Evolutionary conservation across 2,113 vertebrate genomes (phyloP).

Genomic region (Gambusia holbrooki): DNA sequence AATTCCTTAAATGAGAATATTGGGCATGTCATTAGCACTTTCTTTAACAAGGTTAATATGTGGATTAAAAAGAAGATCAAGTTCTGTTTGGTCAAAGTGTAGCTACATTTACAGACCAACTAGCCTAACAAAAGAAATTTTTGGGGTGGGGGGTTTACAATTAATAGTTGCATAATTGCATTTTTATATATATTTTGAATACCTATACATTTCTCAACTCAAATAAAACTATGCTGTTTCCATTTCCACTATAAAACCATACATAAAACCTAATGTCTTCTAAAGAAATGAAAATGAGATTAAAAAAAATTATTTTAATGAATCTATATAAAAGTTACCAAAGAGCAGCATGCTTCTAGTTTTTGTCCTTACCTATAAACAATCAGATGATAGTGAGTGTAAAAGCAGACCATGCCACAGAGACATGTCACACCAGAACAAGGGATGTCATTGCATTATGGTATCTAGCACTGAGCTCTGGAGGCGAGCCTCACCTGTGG

Average conservation of each 20-base stretch:
- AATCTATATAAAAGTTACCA: background rate
- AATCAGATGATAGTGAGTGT: background rate
- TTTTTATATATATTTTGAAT: background rate
- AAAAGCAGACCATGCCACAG: background rate
- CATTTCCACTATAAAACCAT: background rate
- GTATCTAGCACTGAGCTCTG: background rate
- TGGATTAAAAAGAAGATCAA: background rate
- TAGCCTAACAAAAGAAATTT: background rate
- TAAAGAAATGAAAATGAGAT: background rate
- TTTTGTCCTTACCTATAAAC: background rate
- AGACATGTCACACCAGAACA: background rate
- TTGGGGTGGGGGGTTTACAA: background rate
- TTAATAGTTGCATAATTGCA: background rate
- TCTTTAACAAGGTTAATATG: background rate
- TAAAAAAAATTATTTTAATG: background rate
- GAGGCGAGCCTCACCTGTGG: constrained; percentile 78
- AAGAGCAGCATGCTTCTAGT: background rate
- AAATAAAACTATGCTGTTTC: background rate
- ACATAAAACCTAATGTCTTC: background rate
- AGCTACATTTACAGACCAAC: no score
- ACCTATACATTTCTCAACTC: background rate
- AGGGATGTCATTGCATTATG: background rate
- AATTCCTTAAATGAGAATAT: background rate
- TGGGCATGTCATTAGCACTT: background rate
- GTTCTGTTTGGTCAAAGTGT: background rate